Conservation (phyloP, 2,888 invertebrate genomes). For the Zeuzera pyrina region DNA sequence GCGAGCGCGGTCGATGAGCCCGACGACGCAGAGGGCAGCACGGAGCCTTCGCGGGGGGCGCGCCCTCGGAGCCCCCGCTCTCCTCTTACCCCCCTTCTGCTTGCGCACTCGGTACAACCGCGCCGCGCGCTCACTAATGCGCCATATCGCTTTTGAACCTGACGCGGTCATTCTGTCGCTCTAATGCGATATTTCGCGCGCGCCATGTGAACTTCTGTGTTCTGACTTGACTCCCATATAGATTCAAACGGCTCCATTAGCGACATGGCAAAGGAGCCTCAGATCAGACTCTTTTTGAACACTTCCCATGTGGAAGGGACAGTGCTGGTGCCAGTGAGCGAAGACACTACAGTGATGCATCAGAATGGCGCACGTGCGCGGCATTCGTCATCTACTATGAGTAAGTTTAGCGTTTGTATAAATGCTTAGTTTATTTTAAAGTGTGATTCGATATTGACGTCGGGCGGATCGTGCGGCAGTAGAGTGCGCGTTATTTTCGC, state of each 20-base stretch:
- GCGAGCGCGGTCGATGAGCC: conserved; percentile 70
- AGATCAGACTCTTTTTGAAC: conserved; percentile 15
- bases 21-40: conserved; percentile 66
- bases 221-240: conserved; percentile 25
- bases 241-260: no score
- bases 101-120: conserved; percentile 55
- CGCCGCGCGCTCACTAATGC: conserved; percentile 71
- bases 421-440: conserved; percentile 65
- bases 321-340: conserved; percentile 51
- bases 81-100: conserved; percentile 36
- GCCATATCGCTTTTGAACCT: conserved; percentile 56
- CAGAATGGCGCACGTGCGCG: conserved; percentile 57
- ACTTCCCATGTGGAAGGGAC: conserved; percentile 26
- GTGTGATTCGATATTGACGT: conserved; percentile 48
- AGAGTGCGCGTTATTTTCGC: conserved; percentile 58
- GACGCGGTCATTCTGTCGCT: conserved; percentile 42
- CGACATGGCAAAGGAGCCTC: no score
- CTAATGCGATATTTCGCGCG: conserved; percentile 43
- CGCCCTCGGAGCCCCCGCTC: conserved; percentile 35
- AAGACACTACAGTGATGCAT: conserved; percentile 35
- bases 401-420: conserved; percentile 62
- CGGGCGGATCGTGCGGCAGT: conserved; percentile 30
- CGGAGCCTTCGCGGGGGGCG: conserved; percentile 44
- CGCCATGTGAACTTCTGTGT: conserved; percentile 65
- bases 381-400: conserved; percentile 34